Evolutionary conservation across 64 coral and sea anemone genomes (phyloP).

Genomic region (Stylophora pistillata): DNA sequence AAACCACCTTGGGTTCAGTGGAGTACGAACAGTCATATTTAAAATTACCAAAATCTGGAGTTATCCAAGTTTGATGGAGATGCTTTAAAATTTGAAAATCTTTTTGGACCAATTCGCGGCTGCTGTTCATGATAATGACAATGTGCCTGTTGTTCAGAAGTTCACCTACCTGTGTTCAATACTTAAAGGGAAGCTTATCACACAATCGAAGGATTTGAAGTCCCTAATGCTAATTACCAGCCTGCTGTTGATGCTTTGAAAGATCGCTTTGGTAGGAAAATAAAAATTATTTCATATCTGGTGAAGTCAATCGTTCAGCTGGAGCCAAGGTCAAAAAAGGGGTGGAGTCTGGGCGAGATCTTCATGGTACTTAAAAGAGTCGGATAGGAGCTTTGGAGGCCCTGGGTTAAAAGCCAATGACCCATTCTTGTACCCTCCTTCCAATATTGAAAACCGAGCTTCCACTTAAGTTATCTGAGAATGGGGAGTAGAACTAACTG

Average conservation of each 20-base stretch:
- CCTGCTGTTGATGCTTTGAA: constrained; percentile 47
- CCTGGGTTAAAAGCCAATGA: constrained; percentile 21
- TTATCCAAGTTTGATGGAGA: constrained; percentile 37
- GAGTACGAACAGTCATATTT: neutral
- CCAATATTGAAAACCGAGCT: too few species aligned
- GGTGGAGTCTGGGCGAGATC: constrained; percentile 11
- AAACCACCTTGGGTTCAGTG: neutral
- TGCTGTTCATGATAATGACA: too few species aligned
- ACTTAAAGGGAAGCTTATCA: constrained; percentile 36
- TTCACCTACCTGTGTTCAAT: constrained; percentile 68
- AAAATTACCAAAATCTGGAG: constrained; percentile 56
- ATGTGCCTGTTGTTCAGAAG: too few species aligned
- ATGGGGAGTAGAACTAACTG: constrained; percentile 41
- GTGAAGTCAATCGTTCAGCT: constrained; percentile 47
- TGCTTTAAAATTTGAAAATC: too few species aligned
- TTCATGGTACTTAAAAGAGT: constrained; percentile 33
- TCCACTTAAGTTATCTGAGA: too few species aligned
- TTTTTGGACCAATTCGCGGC: too few species aligned
- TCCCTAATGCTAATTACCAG: constrained; percentile 54
- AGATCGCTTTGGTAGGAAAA: constrained; percentile 48
- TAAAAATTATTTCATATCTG: constrained; percentile 58
- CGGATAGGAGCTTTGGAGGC: constrained; percentile 34
- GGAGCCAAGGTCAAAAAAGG: neutral
- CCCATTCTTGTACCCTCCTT: too few species aligned
- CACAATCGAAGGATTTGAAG: constrained; percentile 51